Percentiles rank a stretch among this genome's conserved stretches.
Conservation (phyloP, 2,797 vertebrate species). For the Peromyscus nudipes region DNA sequence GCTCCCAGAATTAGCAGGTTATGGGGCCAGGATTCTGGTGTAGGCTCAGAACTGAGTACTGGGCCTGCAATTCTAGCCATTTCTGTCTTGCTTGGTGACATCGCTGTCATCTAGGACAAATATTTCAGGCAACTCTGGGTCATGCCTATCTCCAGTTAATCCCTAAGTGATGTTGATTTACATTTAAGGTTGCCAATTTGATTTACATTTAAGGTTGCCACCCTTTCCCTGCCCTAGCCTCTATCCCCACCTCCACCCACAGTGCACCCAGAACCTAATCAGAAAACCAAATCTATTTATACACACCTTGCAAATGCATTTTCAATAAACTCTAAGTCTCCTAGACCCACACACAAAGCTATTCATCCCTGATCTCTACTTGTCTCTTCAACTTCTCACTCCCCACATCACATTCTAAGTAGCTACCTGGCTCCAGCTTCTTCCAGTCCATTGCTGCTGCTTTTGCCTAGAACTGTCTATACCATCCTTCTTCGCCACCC, state of each 20-base stretch:
- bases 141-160: neutral
- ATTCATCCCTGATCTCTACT: neutral
- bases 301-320: neutral
- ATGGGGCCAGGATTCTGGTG: neutral
- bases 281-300: neutral
- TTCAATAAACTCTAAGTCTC: neutral
- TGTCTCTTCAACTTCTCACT: neutral
- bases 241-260: neutral
- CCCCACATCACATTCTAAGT: neutral
- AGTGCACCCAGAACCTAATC: neutral
- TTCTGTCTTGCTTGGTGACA: neutral
- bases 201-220: neutral
- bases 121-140: neutral
- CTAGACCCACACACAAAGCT: neutral
- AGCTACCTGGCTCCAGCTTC: neutral
- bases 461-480: neutral
- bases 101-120: neutral
- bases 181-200: neutral
- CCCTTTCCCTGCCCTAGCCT: neutral
- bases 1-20: neutral
- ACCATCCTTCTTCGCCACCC: neutral
- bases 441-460: rapidly evolving
- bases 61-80: neutral
- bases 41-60: neutral
- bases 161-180: neutral